Evolutionary conservation across 2,888 invertebrate genomes (phyloP), one percentile per base, ranked within the genome.

Genomic region (Melanophora roralis): DNA sequence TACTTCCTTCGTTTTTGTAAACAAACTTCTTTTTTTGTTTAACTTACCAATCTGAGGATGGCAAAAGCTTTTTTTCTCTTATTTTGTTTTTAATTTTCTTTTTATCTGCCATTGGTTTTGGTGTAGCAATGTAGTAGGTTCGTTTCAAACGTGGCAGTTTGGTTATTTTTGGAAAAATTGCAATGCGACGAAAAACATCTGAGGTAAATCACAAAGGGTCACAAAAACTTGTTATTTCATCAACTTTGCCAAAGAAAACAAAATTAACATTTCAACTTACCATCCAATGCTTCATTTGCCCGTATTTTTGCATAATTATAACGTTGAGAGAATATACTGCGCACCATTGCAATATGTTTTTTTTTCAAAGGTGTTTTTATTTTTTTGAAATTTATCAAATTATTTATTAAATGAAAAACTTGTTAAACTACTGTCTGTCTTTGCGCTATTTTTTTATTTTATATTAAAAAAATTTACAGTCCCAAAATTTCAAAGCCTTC

Each of bases 311-410:
- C 78, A 59, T 64, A 69, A 71, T 86, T 83, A 60, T 84, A 86
- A 34, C 86, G 84, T 38, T 86, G 84, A 0, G 86, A 86, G 68
- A 86, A 85, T 80, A 86, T 85, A 81, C 86, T 86, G 69, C 85
- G 83, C 36, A 86, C 85, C 86, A 86, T 86, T 45, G 7, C 34
- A 27, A 27, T 27, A 27, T 21, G 16, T 43, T 65, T 3, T 57
- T 59, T 38, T 12, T 27, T 27, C 6, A 5, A n/a, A n/a, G n/a
- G 11, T 12, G 11, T 34, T 45, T 19, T 38, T n/a, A 36, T 51
- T 19, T 6, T 23, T 47, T 14, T 43, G 11, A 43, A 59, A 53
- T 11, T 14, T 40, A 7, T 12, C 14, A 47, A 47, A 32, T 47
- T 34, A n/a, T 62, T 47, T 51, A 21, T 47, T 32, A 38, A 59